These are phyloP conservation scores for Cliona cf. orientalis DNA, from an alignment of 37 sponge, comb jelly and placozoan genomes.

Conservation along the genomic window DNA sequence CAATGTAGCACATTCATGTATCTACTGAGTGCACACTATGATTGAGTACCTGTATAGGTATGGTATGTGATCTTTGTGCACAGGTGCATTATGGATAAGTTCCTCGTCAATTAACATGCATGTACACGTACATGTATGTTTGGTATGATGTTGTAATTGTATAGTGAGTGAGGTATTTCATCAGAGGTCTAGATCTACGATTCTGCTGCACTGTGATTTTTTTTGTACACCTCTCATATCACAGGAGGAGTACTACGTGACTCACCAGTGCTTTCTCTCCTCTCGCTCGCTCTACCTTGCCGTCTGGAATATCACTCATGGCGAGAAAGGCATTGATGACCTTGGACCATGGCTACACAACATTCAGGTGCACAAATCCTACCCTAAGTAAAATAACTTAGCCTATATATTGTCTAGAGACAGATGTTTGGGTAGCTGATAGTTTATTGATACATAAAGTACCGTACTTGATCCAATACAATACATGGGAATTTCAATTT, in stretches of 20 bases:
- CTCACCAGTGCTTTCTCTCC: constrained; percentile 95
- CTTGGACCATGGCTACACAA: constrained; percentile 90
- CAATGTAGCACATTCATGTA: too few species aligned
- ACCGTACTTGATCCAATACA: too few species aligned
- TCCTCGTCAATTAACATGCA: too few species aligned
- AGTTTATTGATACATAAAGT: background rate
- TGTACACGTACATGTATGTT: background rate
- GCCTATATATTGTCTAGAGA: background rate
- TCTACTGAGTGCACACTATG: too few species aligned
- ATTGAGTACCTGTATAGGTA: too few species aligned
- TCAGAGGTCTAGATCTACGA: too few species aligned
- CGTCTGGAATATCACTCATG: constrained; percentile 71
- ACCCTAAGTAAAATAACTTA: background rate
- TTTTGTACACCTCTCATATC: background rate
- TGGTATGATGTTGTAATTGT: background rate
- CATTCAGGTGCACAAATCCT: constrained; percentile 71
- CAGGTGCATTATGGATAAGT: too few species aligned
- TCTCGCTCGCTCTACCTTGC: constrained; percentile 85
- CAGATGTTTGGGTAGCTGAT: background rate
- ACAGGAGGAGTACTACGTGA: constrained; percentile 94
- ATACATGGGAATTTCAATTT: too few species aligned
- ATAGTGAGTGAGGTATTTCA: background rate
- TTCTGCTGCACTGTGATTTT: background rate
- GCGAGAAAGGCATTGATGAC: constrained; percentile 77
- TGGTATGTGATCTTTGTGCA: too few species aligned